A percentile compares a stretch with the other conserved stretches of the same genome.
phyloP scores from a whole-genome alignment of 2,797 vertebrate species.

The Bradypus variegatus region DNA sequence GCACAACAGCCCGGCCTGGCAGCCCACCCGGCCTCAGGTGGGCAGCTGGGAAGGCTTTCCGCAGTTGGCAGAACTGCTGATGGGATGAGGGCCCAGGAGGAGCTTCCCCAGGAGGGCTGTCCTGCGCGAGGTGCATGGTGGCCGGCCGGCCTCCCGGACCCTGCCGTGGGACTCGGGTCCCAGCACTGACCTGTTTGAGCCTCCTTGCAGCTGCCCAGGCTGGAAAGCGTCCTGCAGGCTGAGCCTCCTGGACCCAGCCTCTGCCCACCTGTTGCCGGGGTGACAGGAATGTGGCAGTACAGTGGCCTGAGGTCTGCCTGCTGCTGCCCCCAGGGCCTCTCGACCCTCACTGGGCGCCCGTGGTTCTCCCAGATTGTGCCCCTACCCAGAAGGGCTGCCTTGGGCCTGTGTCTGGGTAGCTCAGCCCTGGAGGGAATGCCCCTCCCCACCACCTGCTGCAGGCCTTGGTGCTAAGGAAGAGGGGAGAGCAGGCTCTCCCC shows the following conservation, averaged over 20 bases:
- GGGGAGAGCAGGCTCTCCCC: neutral
- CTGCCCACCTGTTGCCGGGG: neutral
- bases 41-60: too few species aligned
- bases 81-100: too few species aligned
- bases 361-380: neutral
- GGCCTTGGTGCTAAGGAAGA: constrained; percentile 29
- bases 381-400: neutral
- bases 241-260: neutral
- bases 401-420: too few species aligned
- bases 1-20: too few species aligned
- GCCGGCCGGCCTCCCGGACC: too few species aligned
- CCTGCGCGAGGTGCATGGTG: too few species aligned
- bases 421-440: neutral
- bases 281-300: neutral
- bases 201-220: neutral
- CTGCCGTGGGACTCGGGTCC: neutral
- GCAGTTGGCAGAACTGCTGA: too few species aligned
- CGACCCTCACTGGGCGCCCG: neutral
- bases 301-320: neutral
- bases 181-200: neutral
- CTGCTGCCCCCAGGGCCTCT: neutral
- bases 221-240: neutral
- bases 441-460: accelerated
- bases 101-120: too few species aligned
- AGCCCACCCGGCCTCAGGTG: too few species aligned